Evolutionary conservation across 1,140 invertebrate genomes (phyloP), one percentile per base, ranked within the genome.

Genomic region (Steinernema feltiae): DNA sequence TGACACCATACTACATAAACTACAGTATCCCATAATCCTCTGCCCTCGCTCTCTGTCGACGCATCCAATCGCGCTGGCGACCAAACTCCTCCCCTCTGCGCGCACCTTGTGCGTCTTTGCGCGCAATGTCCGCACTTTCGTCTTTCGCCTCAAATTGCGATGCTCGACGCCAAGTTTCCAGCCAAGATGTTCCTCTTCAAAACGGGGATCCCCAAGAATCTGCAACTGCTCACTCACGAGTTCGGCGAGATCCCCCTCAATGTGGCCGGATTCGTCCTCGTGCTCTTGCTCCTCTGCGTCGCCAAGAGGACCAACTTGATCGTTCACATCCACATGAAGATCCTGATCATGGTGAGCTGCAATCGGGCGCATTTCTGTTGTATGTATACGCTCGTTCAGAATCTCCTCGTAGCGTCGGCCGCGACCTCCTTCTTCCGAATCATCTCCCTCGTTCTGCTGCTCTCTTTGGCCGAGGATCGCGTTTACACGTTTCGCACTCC

Each of bases 141-240:
- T 41, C 35, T 18, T 7, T 41, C 35, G 35, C 18, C 18, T 7
- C 35, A 41, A n/a, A n/a, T n/a, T n/a, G n/a, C 35, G 18, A 63
- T 63, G 53, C 53, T 63, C 53, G 53, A 63, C n/a, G n/a, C n/a
- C 53, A 63, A 63, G 24, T 63, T 63, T 63, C 53, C 53, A 63
- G 53, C 7, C n/a, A 46, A n/a, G 12, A 15, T 63, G 53, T 63
- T 63, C 53, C 53, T 63, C 53, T 63, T 63, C 53, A 3, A 63
- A 27, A 63, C 53, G 15, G 24, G 3, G 15, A 63, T 63, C 24
- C 53, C 53, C 7, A 15, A 27, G 53, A 27, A 63, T 27, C 24
- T 63, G 12, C 53, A 63, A 15, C 12, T 63, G 7, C 24, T 63
- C 3, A 17, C 53, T 3, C 53, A 63, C 24, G 53, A 63, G 53